Base-by-base conservation (phyloP, 2,888 invertebrate genomes). In the Drosophila austrosaltans region DNA sequence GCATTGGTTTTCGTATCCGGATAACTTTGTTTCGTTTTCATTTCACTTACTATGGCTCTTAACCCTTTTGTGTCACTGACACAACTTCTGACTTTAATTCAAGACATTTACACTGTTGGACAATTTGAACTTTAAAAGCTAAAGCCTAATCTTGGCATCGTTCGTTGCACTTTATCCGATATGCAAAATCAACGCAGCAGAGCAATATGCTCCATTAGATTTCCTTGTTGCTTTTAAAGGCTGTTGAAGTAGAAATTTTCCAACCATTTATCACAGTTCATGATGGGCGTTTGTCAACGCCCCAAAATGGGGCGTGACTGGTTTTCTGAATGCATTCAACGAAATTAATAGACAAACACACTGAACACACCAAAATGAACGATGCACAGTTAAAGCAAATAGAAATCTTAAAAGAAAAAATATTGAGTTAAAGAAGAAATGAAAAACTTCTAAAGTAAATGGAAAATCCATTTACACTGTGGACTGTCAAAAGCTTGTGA, bases 391-490 rank as follows among this genome's bases (percentile, higher is more conserved):
- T 44, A 60, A 63, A 28, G 36, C 28, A 25, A 22, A 16, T 16
- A 44, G 12, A 54, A 40, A 30, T 36, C 36, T 1, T 66, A 69
- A 60, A 69, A 61, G 59, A 63, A 64, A 70, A 75, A 75, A 67
- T 65, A 72, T 61, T 82, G 75, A 72, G 76, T 76, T 76, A 78
- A 77, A 79, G 70, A 77, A 61, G 48, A 76, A 82, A 80, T 73
- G 78, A 76, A 78, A 59, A 42, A 62, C 70, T 36, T 36, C 36
- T 66, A 78, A 86, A 78, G 79, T 81, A 84, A 87, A 84, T 87
- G 84, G 72, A 77, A 79, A 89, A 88, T 85, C 89, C 89, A 88
- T 89, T 87, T 88, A 75, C 85, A 71, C 68, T 79, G 78, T 66
- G 70, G 61, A 62, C 73, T 82, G 81, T 82, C 87, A 79, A 82